Percentiles rank a stretch among this genome's conserved stretches.
Evolutionary conservation across 2,113 vertebrate species (phyloP).

Genomic region (Protobothrops flavoviridis): DNA sequence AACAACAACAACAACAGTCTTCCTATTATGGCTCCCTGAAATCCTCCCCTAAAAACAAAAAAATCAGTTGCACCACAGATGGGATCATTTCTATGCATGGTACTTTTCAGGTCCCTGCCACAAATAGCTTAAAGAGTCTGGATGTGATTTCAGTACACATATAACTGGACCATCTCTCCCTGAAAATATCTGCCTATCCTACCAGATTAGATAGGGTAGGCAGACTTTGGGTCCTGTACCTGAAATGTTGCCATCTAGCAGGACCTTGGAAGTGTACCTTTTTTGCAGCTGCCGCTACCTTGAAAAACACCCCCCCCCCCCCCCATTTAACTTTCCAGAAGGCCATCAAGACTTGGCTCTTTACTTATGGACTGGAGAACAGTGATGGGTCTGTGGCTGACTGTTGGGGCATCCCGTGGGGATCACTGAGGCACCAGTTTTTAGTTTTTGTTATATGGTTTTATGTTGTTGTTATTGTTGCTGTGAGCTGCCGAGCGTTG

Average conservation of each 20-base stretch:
- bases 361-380: background rate
- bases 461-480: background rate
- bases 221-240: background rate
- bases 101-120: background rate
- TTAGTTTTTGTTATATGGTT: background rate
- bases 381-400: background rate
- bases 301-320: background rate
- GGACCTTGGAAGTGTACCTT: background rate
- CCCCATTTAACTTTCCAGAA: background rate
- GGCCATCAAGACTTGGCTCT: background rate
- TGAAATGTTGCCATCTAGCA: background rate
- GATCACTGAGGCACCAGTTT: background rate
- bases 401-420: background rate
- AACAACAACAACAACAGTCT: background rate
- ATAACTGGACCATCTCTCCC: background rate
- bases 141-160: background rate
- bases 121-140: background rate
- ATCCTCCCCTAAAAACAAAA: background rate
- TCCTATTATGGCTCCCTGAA: background rate
- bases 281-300: background rate
- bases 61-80: background rate
- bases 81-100: background rate
- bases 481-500: background rate
- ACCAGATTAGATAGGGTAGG: background rate
- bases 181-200: background rate